A percentile compares a stretch with the other conserved stretches of the same genome.
phyloP scores from a whole-genome alignment of 2,113 vertebrate genomes.

The Dolichotis patagonum region DNA sequence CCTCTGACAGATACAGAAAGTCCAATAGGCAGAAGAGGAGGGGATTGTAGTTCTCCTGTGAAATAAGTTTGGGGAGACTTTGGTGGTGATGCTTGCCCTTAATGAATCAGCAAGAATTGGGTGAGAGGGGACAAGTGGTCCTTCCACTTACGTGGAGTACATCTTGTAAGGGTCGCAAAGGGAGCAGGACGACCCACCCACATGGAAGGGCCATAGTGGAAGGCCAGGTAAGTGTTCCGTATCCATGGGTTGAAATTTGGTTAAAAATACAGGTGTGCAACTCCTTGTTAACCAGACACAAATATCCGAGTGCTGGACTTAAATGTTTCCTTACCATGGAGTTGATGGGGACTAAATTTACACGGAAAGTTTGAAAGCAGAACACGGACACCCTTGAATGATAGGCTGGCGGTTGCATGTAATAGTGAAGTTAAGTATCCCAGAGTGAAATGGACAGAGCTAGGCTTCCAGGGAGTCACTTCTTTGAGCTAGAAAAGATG shows the following conservation, averaged over 20 bases:
- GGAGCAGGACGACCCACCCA: not conserved
- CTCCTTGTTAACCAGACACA: not conserved
- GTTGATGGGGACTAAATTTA: not conserved
- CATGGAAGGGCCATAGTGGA: not conserved
- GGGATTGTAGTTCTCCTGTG: not conserved
- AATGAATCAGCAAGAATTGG: not conserved
- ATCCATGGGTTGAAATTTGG: not conserved
- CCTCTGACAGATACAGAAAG: not conserved
- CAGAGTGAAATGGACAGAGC: not conserved
- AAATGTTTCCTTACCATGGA: not conserved
- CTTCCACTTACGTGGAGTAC: not conserved
- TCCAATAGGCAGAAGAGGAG: too few relatives aligned
- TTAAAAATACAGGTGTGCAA: not conserved
- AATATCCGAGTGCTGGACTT: not conserved
- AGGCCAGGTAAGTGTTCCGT: rapidly evolving
- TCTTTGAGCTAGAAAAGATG: not conserved
- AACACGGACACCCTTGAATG: not conserved
- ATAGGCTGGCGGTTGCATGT: not conserved
- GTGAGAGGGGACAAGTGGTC: not conserved
- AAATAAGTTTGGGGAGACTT: not conserved
- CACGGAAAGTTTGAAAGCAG: not conserved
- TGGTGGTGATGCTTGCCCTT: not conserved
- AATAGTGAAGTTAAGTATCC: not conserved
- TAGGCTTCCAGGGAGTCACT: not conserved
- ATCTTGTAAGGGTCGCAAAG: not conserved